Base-by-base conservation (phyloP, 2,797 vertebrate genomes). In the Myotis findleyi region DNA sequence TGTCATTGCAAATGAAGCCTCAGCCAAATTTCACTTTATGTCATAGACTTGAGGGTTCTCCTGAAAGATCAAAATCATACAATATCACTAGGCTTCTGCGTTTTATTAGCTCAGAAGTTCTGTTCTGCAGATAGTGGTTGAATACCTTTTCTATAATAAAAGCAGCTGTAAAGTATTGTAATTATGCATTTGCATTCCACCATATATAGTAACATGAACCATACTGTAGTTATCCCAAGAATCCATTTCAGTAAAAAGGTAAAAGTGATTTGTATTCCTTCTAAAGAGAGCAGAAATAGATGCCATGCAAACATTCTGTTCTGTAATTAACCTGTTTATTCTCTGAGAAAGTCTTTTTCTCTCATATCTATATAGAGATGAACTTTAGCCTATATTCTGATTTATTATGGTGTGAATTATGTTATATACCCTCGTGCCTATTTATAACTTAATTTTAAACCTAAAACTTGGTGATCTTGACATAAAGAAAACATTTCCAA, bases 251-350 rank as follows among this genome's bases (percentile, higher is more conserved):
- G 57, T 80, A 51, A 59, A 93, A 83, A 87, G 18, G 6, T 62
- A 49, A 30, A 89, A 82, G 44, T 80, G 53, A 69, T 81, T 76
- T 96, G 3, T 72, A 71, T 71, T 90, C 23, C 20, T 72, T 87
- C 77, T 90, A 57, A 87, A 84, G 55, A 88, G 30, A 73, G 25
- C 66, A 80, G 85, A 75, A 92, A 57, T 41, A 47, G 80, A 75
- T 84, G 27, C n/a, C 20, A 17, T 73, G 16, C 17, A 84, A 68
- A 90, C 41, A 14, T 93, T 62, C 16, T 69, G 17, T 51, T 55
- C 41, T 88, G 14, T 47, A 77, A 38, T 83, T 79, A 38, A 86
- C 21, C 25, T 83, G 12, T 81, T 49, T 71, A 55, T 69, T 92
- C 85, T 73, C 53, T 10, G 80, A 57, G 57, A 94, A 89, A 75